Evolutionary conservation across 2,797 vertebrate species (phyloP).

Genomic region (Dallia pectoralis): DNA sequence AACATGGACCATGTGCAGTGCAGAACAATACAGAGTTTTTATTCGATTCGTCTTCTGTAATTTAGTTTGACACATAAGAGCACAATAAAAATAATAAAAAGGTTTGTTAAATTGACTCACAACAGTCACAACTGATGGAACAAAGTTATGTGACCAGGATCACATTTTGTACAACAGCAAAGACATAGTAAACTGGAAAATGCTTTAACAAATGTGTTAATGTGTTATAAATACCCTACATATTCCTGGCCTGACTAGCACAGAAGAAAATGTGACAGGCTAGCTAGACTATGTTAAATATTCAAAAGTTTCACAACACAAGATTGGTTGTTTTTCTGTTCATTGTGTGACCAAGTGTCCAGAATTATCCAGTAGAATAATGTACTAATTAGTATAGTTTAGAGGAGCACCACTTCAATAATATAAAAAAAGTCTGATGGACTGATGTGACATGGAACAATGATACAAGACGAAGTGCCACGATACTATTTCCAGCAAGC

Average conservation of each 20-base stretch:
- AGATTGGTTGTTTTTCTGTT: background rate
- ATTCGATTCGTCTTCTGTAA: constrained; percentile 1
- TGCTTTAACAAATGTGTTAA: background rate
- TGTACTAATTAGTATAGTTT: background rate
- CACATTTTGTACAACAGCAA: constrained; percentile 32
- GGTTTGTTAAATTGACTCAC: background rate
- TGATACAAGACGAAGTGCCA: background rate
- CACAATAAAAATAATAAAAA: background rate
- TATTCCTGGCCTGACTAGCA: background rate
- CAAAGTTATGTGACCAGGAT: constrained; percentile 29
- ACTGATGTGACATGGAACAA: background rate
- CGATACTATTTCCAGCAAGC: background rate
- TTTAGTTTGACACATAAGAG: background rate
- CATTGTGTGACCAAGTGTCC: background rate
- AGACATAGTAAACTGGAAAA: background rate
- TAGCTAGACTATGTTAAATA: background rate
- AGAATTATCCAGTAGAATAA: background rate
- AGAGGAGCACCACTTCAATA: background rate
- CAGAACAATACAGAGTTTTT: constrained; percentile 47
- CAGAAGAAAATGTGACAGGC: background rate
- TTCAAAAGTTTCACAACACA: background rate
- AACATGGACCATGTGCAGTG: constrained; percentile 51
- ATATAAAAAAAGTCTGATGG: too few relatives aligned
- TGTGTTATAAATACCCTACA: background rate
- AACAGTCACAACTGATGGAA: constrained; percentile 37